Conservation (phyloP, 2,888 invertebrate species). For the Odontocerum albicorne region DNA sequence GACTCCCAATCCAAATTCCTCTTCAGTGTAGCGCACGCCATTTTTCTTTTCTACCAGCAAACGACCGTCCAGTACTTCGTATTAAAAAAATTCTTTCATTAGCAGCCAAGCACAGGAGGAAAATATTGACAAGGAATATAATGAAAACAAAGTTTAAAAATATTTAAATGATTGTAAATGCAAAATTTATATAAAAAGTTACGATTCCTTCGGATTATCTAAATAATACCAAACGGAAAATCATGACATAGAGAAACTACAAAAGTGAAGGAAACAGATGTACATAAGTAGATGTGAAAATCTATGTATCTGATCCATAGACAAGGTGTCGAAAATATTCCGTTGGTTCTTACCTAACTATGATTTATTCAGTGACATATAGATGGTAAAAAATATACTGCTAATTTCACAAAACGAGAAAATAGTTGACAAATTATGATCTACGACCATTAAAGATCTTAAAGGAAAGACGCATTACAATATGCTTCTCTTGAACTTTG, state of each 20-base stretch:
- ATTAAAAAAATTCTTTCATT: constrained; percentile 12
- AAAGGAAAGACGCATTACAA: no score
- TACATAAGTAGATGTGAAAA: no score
- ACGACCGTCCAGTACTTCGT: constrained; percentile 34
- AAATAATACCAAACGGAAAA: constrained; percentile 14
- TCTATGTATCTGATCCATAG: no score
- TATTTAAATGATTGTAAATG: background rate
- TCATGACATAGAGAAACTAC: constrained; percentile 15
- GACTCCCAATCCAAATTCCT: constrained; percentile 95
- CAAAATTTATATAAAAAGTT: constrained; percentile 6
- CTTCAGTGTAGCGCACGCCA: constrained; percentile 98
- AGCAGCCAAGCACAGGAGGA: background rate
- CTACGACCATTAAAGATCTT: no score
- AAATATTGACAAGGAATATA: constrained; percentile 3
- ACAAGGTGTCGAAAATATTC: no score
- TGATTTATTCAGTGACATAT: no score
- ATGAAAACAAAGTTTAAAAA: background rate
- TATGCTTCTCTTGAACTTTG: no score
- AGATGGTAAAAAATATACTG: no score
- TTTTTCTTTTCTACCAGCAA: constrained; percentile 69
- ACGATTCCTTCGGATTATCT: constrained; percentile 20
- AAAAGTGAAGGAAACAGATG: no score
- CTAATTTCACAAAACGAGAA: no score
- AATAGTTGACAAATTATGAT: no score
- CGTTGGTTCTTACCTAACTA: no score